Evolutionary conservation across 2,888 invertebrate species (phyloP).

Genomic region (Baronia brevicornis): DNA sequence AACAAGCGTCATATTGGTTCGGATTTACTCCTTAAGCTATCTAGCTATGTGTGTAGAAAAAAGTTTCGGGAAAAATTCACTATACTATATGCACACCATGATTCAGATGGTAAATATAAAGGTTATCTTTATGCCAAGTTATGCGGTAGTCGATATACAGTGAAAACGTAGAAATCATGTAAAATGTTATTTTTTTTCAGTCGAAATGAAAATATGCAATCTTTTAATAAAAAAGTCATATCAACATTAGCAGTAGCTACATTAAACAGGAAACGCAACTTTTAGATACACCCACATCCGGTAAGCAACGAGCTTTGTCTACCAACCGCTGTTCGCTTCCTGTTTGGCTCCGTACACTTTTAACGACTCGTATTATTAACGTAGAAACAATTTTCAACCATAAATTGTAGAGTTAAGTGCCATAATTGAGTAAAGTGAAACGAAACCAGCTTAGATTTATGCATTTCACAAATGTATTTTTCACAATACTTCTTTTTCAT

Average conservation of each 20-base stretch:
- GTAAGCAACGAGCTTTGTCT: constrained; percentile 39
- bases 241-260: constrained; percentile 13
- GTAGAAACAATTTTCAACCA: constrained; percentile 20
- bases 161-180: too few species aligned
- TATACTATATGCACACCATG: too few species aligned
- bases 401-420: constrained; percentile 22
- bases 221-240: constrained; percentile 7
- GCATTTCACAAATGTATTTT: constrained; percentile 54
- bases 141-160: too few species aligned
- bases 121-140: too few species aligned
- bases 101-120: too few species aligned
- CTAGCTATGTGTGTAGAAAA: too few species aligned
- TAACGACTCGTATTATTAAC: constrained; percentile 31
- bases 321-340: constrained; percentile 36
- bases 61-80: too few species aligned
- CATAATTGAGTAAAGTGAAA: constrained; percentile 17
- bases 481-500: constrained; percentile 34
- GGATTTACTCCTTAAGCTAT: too few species aligned
- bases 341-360: constrained; percentile 36
- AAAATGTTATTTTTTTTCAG: too few species aligned
- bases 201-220: constrained; percentile 4
- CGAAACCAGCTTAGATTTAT: constrained; percentile 43
- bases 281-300: constrained; percentile 34
- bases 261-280: constrained; percentile 18
- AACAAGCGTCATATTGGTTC: too few species aligned